A percentile compares a stretch with the other conserved stretches of the same genome.
Evolutionary conservation across 2,113 vertebrate genomes (phyloP).

Genomic region (Apodemus sylvaticus): DNA sequence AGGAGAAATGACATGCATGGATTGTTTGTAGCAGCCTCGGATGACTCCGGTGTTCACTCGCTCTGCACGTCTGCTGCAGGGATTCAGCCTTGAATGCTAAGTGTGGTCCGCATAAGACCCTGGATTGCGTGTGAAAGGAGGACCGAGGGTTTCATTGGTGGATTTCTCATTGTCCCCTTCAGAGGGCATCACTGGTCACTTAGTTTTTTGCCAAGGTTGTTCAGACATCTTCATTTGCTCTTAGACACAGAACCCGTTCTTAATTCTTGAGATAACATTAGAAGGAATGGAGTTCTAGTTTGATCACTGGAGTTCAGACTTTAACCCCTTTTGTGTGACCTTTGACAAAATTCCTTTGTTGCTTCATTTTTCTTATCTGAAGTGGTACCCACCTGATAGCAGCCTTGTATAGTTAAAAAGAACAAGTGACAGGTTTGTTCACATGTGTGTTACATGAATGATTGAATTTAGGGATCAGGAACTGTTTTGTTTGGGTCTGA

Average conservation of each 20-base stretch:
- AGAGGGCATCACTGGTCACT: not conserved
- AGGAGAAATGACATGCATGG: slow-evolving; percentile 58
- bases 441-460: not conserved
- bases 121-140: not conserved
- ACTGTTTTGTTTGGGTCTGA: not conserved
- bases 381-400: not conserved
- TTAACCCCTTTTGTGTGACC: not conserved
- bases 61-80: not conserved
- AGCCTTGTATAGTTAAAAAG: not conserved
- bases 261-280: not conserved
- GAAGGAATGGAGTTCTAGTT: not conserved
- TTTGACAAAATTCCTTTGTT: slow-evolving; percentile 11
- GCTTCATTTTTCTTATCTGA: slow-evolving; percentile 28
- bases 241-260: not conserved
- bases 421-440: not conserved
- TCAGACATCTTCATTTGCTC: not conserved
- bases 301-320: not conserved
- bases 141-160: not conserved
- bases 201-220: not conserved
- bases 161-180: not conserved
- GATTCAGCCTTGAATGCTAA: slow-evolving; percentile 12
- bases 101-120: not conserved
- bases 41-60: not conserved
- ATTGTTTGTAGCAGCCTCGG: slow-evolving; percentile 59
- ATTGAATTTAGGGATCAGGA: not conserved